Base-by-base conservation (phyloP, 2,113 vertebrate genomes). In the Aramus guarauna region DNA sequence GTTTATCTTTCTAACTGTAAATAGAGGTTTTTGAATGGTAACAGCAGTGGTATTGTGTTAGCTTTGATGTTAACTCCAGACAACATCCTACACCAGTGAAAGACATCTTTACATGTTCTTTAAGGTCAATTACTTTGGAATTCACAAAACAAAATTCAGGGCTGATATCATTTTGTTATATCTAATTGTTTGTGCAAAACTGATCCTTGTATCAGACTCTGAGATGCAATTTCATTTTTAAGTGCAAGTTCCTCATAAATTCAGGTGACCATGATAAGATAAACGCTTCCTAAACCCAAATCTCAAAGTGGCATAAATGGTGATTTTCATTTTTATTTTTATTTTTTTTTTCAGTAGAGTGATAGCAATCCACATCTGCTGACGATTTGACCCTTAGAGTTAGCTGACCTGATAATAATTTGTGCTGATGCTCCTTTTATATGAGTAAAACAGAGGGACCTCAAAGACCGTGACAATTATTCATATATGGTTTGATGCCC, bases 1-100 rank as follows among this genome's bases (percentile, higher is more conserved):
- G 20, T 92, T 69, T 91, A 69, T 90, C 90, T 91, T 96, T 94
- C 79, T 89, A 92, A 92, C n/a, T 93, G 69, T 68, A 94, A 78
- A 81, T 73, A 64, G 41, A 55, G 12, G 24, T 58, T 69, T 85
- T 66, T 90, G 19, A 60, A 83, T 78, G 13, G 34, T 30, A 88
- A 50, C 34, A 62, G 45, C 20, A 91, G n/a, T 36, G 17, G 52
- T 85, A 77, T 77, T 95, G 36, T 73, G 17, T 86, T 74, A 93
- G 21, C 47, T 81, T 92, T 94, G 58, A 64, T 77, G 34, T 56
- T 85, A 80, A 90, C 39, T 90, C 43, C 83, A 72, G 88, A 89
- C 50, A 94, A 55, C 27, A 19, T 73, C 36, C 48, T 81, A 26
- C 59, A 76, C 48, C 56, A 73, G 34, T 58, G 75, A 76, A 92